phyloP scores from a whole-genome alignment of 2,113 vertebrate species.

The Coturnix japonica region DNA sequence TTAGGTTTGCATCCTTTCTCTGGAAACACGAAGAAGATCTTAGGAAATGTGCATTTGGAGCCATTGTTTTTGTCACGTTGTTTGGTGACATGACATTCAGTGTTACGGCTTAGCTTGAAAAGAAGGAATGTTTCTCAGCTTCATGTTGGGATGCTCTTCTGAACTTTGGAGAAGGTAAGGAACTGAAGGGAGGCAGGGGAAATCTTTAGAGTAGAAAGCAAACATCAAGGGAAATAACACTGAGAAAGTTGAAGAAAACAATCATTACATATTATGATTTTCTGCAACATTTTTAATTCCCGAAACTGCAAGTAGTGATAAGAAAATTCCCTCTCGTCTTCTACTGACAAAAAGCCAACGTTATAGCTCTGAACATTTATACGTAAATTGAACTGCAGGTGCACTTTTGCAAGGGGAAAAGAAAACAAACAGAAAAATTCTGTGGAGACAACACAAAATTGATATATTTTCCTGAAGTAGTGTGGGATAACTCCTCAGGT shows the following conservation, averaged over 20 bases:
- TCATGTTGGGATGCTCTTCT: not conserved
- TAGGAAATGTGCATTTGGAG: not conserved
- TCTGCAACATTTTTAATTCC: constrained; percentile 30
- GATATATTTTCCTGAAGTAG: constrained; percentile 1
- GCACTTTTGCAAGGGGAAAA: not conserved
- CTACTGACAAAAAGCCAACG: constrained; percentile 14
- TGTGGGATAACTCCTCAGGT: constrained; percentile 12
- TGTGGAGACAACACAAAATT: constrained; percentile 6
- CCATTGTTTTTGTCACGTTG: not conserved
- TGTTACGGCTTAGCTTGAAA: not conserved
- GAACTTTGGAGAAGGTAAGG: not conserved
- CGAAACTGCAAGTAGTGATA: not conserved
- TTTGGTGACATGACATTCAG: not conserved
- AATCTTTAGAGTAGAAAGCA: constrained; percentile 16
- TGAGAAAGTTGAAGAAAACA: not conserved
- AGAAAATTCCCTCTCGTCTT: constrained; percentile 19
- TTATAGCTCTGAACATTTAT: constrained; percentile 23
- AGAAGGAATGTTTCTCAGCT: not conserved
- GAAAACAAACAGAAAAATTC: constrained; percentile 30
- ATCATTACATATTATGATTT: not conserved
- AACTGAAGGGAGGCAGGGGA: not conserved
- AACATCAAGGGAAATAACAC: constrained; percentile 35
- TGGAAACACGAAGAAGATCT: not conserved
- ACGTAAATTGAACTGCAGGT: constrained; percentile 44
- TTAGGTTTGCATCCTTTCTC: not conserved